Evolutionary conservation across 30 jellyfish, hydroid and myxozoan species (phyloP).

Genomic region (Catostylus mosaicus): DNA sequence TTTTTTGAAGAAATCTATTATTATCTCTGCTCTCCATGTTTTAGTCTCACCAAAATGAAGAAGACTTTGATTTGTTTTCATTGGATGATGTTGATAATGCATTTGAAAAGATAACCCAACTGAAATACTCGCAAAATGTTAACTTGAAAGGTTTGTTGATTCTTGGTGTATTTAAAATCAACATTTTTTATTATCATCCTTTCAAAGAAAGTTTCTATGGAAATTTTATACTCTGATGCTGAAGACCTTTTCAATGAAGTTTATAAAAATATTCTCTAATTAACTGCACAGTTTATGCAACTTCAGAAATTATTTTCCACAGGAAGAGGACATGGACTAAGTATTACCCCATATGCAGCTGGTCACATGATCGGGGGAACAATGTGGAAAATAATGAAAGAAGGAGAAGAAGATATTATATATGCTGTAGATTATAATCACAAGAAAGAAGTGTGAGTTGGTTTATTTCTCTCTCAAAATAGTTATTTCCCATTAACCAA

Average conservation of each 20-base stretch:
- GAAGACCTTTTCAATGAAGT: too few relatives aligned
- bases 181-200: too few relatives aligned
- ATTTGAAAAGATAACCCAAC: conserved; percentile 92
- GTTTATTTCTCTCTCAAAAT: too few relatives aligned
- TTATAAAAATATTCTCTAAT: too few relatives aligned
- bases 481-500: too few relatives aligned
- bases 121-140: conserved; percentile 94
- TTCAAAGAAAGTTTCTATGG: too few relatives aligned
- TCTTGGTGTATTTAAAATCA: not conserved
- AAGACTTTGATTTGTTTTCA: conserved; percentile 80
- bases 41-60: conserved; percentile 85
- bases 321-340: conserved; percentile 98
- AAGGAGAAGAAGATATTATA: conserved; percentile 98
- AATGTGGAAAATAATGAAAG: conserved; percentile 99
- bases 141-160: conserved; percentile 85
- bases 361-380: conserved; percentile 99
- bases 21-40: conserved; percentile 3
- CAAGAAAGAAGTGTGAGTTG: conserved; percentile 91
- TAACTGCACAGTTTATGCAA: too few relatives aligned
- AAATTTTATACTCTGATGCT: too few relatives aligned
- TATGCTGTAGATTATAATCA: conserved; percentile 98
- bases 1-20: too few relatives aligned
- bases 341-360: conserved; percentile 98
- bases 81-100: conserved; percentile 98
- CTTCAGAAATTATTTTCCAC: too few relatives aligned